Evolutionary conservation across 1,140 invertebrate species (phyloP).

Genomic region (Amyelois transitella): DNA sequence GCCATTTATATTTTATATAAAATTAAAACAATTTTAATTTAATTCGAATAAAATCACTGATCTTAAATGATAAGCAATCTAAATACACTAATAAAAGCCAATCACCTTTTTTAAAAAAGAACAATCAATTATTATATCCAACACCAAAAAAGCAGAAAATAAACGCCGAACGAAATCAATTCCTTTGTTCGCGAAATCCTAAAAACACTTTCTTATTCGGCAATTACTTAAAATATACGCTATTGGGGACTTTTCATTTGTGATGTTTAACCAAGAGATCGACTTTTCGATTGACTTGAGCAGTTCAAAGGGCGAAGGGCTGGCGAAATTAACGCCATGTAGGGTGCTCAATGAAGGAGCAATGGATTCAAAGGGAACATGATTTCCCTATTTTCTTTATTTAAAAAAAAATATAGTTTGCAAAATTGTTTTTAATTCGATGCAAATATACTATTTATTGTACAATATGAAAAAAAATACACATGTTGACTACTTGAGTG

Average conservation of each 20-base stretch:
- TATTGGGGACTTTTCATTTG: slow-evolving; percentile 65
- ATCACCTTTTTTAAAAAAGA: slow-evolving; percentile 9
- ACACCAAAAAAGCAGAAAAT: slow-evolving; percentile 19
- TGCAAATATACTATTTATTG: no score
- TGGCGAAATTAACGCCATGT: slow-evolving; percentile 55
- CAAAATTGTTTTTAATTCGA: no score
- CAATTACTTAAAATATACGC: slow-evolving; percentile 68
- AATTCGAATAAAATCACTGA: background rate
- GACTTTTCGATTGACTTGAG: slow-evolving; percentile 68
- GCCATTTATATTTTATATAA: background rate
- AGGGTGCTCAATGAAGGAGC: slow-evolving; percentile 56
- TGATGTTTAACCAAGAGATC: slow-evolving; percentile 67
- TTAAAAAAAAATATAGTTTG: slow-evolving; percentile 33
- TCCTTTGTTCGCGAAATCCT: slow-evolving; percentile 44
- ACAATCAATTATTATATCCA: slow-evolving; percentile 28
- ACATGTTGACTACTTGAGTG: no score
- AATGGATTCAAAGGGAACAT: slow-evolving; percentile 51
- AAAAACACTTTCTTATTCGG: slow-evolving; percentile 61
- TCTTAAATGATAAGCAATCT: background rate
- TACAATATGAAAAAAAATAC: no score
- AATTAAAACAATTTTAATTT: background rate
- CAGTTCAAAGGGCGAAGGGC: slow-evolving; percentile 63
- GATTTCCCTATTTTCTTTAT: slow-evolving; percentile 57
- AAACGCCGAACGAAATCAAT: slow-evolving; percentile 34
- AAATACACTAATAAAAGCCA: background rate